These are phyloP conservation scores for Tribolium freemani DNA, from an alignment of 2,888 invertebrate genomes.

Conservation along the genomic window DNA sequence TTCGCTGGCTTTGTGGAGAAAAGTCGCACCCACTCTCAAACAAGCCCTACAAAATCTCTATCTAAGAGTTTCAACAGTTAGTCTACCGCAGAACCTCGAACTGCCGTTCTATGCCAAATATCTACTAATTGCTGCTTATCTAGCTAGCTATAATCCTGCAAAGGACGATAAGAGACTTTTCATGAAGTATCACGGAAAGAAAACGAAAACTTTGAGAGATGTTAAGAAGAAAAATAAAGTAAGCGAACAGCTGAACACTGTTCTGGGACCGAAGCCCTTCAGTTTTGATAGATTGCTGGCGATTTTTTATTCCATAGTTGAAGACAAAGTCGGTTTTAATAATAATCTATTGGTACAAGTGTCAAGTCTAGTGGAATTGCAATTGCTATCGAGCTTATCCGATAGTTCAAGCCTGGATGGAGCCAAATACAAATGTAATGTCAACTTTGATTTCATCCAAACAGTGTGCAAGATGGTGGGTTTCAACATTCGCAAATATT, in stretches of 20 bases:
- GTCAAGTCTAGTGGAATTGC: conserved; percentile 87
- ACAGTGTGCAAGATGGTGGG: conserved; percentile 83
- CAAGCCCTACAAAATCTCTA: conserved; percentile 84
- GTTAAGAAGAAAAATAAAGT: conserved; percentile 75
- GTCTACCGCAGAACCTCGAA: conserved; percentile 78
- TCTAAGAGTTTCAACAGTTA: conserved; percentile 71
- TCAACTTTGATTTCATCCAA: conserved; percentile 84
- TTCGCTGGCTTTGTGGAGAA: conserved; percentile 82
- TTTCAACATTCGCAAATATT: conserved; percentile 82
- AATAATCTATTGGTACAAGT: conserved; percentile 91
- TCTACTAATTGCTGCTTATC: conserved; percentile 89
- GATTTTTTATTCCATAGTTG: conserved; percentile 78
- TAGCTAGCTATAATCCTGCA: conserved; percentile 93
- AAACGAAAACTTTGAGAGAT: conserved; percentile 75
- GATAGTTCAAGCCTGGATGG: conserved; percentile 81
- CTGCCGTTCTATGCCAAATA: conserved; percentile 92
- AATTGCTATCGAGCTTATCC: conserved; percentile 79
- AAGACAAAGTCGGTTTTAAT: conserved; percentile 86
- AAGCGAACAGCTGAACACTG: conserved; percentile 74
- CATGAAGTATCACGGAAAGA: conserved; percentile 83
- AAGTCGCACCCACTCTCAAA: conserved; percentile 83
- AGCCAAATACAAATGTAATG: conserved; percentile 89
- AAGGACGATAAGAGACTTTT: conserved; percentile 90
- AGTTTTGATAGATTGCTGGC: conserved; percentile 59
- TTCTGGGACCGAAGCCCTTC: conserved; percentile 83